These are phyloP conservation scores for Carcina quercana DNA, from an alignment of 2,888 invertebrate species.

Conservation along the genomic window DNA sequence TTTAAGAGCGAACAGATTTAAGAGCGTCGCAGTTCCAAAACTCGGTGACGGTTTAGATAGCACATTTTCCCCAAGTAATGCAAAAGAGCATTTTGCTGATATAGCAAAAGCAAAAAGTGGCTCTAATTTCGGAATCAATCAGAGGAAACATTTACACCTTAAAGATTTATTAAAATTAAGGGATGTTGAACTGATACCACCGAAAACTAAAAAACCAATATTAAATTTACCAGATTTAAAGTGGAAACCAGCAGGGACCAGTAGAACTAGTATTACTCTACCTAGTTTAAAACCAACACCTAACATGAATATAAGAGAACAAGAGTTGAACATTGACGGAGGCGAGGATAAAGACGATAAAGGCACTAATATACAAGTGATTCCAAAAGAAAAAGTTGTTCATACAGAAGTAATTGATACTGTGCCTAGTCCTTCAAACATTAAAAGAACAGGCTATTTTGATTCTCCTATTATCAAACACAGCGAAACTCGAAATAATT, in stretches of 20 bases:
- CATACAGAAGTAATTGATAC: constrained; percentile 22
- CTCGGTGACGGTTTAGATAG: constrained; percentile 16
- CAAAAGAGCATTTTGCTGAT: constrained; percentile 11
- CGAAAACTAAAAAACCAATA: constrained; percentile 7
- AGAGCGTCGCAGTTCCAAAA: too few species aligned
- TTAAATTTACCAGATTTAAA: constrained; percentile 9
- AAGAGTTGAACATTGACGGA: not conserved
- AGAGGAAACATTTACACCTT: constrained; percentile 20
- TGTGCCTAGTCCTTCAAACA: constrained; percentile 18
- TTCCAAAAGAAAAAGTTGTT: not conserved
- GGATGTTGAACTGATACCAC: constrained; percentile 33
- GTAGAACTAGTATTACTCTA: not conserved
- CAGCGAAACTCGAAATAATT: too few species aligned
- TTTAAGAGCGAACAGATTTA: too few species aligned
- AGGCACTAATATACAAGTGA: not conserved
- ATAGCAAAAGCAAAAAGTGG: not conserved
- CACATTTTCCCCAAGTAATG: constrained; percentile 16
- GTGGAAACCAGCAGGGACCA: not conserved
- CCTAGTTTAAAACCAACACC: not conserved
- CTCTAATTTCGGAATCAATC: constrained; percentile 9
- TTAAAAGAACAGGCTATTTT: too few species aligned
- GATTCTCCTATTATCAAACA: too few species aligned
- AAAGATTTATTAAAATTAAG: constrained; percentile 37
- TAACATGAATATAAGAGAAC: not conserved
- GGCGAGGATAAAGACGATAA: not conserved